These are phyloP conservation scores for Coenonympha arcania DNA, from an alignment of 2,888 invertebrate species.

Conservation along the genomic window DNA sequence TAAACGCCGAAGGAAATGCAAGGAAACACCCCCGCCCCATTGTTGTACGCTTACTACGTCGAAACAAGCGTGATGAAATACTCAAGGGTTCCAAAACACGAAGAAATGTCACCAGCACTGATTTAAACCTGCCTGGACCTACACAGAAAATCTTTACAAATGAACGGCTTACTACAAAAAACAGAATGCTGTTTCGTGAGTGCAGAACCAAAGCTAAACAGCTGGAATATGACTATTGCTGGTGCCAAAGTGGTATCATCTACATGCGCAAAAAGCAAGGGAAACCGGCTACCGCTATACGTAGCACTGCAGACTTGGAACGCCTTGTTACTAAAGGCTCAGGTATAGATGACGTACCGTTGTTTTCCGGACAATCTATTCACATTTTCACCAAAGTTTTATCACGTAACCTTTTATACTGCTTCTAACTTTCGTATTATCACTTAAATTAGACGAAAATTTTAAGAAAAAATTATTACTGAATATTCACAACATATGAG, in stretches of 20 bases:
- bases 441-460: too few species aligned
- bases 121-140: neutral
- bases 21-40: neutral
- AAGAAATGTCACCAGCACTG: slow-evolving; percentile 2
- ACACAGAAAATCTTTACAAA: slow-evolving; percentile 6
- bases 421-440: too few species aligned
- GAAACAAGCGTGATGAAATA: slow-evolving; percentile 6
- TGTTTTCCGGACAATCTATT: too few species aligned
- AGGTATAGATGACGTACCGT: too few species aligned
- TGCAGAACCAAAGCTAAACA: slow-evolving; percentile 1
- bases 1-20: neutral
- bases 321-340: neutral
- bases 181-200: slow-evolving; percentile 5
- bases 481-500: too few species aligned
- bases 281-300: neutral
- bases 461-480: too few species aligned
- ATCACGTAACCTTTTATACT: too few species aligned
- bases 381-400: too few species aligned
- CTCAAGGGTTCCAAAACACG: slow-evolving; percentile 5
- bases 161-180: neutral
- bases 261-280: neutral
- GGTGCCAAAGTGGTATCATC: neutral
- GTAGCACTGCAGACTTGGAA: neutral
- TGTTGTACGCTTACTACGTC: neutral
- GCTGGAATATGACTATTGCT: neutral